phyloP scores from a whole-genome alignment of 2,888 invertebrate genomes.

The Eulithis prunata region DNA sequence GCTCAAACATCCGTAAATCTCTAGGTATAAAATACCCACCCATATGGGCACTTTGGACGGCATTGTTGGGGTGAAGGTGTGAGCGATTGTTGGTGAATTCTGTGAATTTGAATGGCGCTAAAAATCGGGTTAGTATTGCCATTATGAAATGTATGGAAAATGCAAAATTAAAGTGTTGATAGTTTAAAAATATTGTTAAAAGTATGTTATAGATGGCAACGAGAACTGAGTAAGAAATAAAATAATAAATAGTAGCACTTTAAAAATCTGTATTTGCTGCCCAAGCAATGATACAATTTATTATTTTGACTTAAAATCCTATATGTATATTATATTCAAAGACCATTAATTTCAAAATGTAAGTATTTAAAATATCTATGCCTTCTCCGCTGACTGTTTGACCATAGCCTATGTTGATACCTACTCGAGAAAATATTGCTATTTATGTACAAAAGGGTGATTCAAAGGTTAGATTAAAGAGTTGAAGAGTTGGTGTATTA shows the following conservation, averaged over 20 bases:
- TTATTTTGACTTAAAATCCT: no score
- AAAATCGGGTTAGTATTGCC: not conserved
- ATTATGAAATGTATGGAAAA: no score
- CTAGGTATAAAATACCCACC: constrained; percentile 61
- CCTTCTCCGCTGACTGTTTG: constrained; percentile 17
- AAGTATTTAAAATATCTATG: not conserved
- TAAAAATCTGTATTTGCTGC: no score
- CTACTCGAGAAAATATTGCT: constrained; percentile 35
- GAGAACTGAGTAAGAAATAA: no score
- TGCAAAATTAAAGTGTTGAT: no score
- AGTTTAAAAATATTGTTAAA: no score
- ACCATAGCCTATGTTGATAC: constrained; percentile 28
- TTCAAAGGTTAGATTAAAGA: constrained; percentile 32
- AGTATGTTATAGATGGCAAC: no score
- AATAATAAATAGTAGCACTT: no score
- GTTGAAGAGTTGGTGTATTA: constrained; percentile 30
- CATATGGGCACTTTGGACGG: constrained; percentile 53
- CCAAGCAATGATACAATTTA: no score
- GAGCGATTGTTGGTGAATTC: constrained; percentile 11
- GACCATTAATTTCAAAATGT: no score
- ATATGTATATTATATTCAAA: no score
- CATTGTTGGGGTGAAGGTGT: constrained; percentile 45
- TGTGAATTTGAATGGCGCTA: not conserved
- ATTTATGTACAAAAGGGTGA: constrained; percentile 40
- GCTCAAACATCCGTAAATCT: constrained; percentile 70